phyloP scores from a whole-genome alignment of 2,113 vertebrate species.

The Sinocyclocheilus anshuiensis region DNA sequence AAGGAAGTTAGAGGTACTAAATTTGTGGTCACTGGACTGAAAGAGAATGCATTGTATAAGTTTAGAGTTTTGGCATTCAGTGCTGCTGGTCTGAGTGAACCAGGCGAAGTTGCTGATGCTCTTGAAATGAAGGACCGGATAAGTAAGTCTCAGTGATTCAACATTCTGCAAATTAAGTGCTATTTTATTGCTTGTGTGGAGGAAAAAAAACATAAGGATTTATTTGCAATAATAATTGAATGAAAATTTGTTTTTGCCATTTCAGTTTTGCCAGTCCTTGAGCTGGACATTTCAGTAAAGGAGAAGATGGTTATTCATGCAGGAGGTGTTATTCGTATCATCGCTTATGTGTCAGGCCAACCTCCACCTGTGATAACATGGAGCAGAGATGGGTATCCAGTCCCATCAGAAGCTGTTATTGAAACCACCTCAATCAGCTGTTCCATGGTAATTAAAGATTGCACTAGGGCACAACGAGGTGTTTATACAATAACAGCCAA shows the following conservation, averaged over 20 bases:
- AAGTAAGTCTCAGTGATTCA: constrained; percentile 73
- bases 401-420: constrained; percentile 87
- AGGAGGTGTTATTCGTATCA: constrained; percentile 94
- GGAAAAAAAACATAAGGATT: not conserved
- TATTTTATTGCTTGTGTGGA: not conserved
- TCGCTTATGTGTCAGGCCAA: constrained; percentile 94
- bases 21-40: constrained; percentile 87
- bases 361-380: constrained; percentile 87
- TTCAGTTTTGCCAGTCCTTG: constrained; percentile 87
- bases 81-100: constrained; percentile 87
- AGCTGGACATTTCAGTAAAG: constrained; percentile 90
- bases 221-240: not conserved
- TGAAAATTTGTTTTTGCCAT: constrained; percentile 49
- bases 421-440: constrained; percentile 95
- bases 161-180: not conserved
- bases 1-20: constrained; percentile 92
- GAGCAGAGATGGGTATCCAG: constrained; percentile 80
- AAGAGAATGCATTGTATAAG: constrained; percentile 87
- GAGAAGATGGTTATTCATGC: constrained; percentile 95
- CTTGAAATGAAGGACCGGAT: constrained; percentile 94
- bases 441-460: constrained; percentile 93
- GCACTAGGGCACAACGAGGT: constrained; percentile 87
- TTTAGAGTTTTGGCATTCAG: constrained; percentile 95
- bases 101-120: constrained; percentile 90
- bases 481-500: constrained; percentile 90